These are phyloP conservation scores for Eptesicus fuscus DNA, from an alignment of 2,113 vertebrate species.

Conservation along the genomic window DNA sequence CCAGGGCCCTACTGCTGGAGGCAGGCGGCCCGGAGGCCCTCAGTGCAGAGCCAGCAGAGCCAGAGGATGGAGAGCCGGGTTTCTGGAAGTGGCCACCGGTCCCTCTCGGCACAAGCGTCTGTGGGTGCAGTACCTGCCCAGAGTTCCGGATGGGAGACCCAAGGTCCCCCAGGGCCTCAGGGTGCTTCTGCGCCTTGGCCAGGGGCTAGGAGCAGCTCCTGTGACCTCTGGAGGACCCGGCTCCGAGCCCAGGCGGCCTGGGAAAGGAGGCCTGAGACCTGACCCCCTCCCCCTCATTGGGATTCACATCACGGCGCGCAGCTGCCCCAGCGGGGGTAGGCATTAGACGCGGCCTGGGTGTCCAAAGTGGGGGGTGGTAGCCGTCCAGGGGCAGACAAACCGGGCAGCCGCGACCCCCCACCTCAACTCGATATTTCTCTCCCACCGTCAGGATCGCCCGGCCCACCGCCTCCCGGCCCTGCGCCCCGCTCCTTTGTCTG, in stretches of 20 bases:
- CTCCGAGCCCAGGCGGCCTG: neutral
- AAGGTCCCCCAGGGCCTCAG: neutral
- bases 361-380: constrained; percentile 45
- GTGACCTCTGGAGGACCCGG: constrained; percentile 47
- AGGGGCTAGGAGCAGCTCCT: neutral
- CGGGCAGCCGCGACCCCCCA: neutral
- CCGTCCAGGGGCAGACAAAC: neutral
- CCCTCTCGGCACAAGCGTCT: neutral
- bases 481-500: constrained; percentile 59
- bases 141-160: neutral
- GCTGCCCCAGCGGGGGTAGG: neutral
- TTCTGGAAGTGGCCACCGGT: neutral
- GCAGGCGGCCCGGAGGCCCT: neutral
- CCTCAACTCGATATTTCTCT: constrained; percentile 45
- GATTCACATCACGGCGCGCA: constrained; percentile 57
- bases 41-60: neutral
- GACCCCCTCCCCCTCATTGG: neutral
- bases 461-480: neutral
- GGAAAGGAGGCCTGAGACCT: constrained; percentile 20
- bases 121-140: neutral
- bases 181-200: neutral
- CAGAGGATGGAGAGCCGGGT: neutral
- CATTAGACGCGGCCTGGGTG: constrained; percentile 75
- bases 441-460: neutral
- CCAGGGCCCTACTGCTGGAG: neutral